Conservation (phyloP, 2,113 vertebrate species). For the Drymodes brunneopygia region DNA sequence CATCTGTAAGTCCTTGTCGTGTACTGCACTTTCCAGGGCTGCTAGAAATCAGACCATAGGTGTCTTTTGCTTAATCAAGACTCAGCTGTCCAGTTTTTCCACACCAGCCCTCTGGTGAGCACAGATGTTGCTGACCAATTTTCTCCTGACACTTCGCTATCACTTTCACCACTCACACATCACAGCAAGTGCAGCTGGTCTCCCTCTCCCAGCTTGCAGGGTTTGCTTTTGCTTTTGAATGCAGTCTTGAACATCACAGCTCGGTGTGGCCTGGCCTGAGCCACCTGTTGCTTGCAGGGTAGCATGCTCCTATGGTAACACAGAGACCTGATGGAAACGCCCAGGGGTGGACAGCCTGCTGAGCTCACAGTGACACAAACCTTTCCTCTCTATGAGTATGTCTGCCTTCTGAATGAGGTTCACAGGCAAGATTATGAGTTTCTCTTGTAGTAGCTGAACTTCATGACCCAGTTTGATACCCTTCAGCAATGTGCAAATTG, state of each 20-base stretch:
- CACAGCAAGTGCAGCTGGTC: background rate
- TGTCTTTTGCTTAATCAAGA: background rate
- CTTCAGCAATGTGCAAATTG: background rate
- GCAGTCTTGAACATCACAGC: fast-evolving
- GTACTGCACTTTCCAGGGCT: background rate
- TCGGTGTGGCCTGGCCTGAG: fast-evolving
- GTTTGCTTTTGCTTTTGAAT: background rate
- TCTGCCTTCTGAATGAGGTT: background rate
- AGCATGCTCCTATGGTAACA: background rate
- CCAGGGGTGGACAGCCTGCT: background rate
- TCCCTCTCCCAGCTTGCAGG: background rate
- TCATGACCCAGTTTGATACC: background rate
- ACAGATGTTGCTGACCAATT: background rate
- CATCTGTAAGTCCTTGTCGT: background rate
- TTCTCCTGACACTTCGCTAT: background rate
- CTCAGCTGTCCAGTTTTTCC: background rate
- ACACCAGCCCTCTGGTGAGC: fast-evolving
- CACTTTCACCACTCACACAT: background rate
- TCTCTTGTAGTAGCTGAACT: background rate
- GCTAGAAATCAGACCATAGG: background rate
- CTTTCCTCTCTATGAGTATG: background rate
- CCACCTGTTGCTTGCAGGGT: background rate
- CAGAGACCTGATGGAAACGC: background rate
- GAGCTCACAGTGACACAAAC: background rate
- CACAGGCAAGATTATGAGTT: background rate